A percentile compares a stretch with the other conserved stretches of the same genome.
Evolutionary conservation across 2,113 vertebrate genomes (phyloP).

Genomic region (Erythrocebus patas): DNA sequence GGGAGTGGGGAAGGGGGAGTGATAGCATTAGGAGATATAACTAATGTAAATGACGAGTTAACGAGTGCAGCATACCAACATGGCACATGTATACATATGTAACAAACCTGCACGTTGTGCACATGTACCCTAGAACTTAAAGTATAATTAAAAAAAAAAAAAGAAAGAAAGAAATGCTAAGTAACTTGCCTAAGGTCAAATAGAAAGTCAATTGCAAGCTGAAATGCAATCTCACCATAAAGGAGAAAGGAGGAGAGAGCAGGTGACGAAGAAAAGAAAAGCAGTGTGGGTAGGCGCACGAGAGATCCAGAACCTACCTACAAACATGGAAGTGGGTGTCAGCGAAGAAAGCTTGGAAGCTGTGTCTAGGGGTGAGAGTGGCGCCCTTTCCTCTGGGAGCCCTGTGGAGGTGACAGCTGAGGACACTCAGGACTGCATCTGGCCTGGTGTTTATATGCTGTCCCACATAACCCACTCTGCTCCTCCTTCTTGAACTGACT

Average conservation of each 20-base stretch:
- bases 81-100: too few relatives aligned
- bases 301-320: neutral
- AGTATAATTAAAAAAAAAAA: too few relatives aligned
- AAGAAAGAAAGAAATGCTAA: neutral
- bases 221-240: neutral
- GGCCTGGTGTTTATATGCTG: neutral
- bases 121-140: too few relatives aligned
- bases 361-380: neutral
- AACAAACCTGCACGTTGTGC: too few relatives aligned
- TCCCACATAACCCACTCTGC: too few relatives aligned
- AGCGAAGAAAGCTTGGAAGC: neutral
- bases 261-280: neutral
- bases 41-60: too few relatives aligned
- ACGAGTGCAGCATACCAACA: too few relatives aligned
- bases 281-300: rapidly evolving
- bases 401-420: neutral
- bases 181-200: neutral
- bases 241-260: neutral
- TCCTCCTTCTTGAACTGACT: neutral
- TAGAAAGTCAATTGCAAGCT: neutral
- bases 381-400: neutral
- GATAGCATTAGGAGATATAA: too few relatives aligned
- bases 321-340: neutral
- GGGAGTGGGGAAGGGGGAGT: rapidly evolving
- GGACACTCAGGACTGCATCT: neutral